Base-by-base conservation (phyloP, 2,797 vertebrate species). In the Sciurus carolinensis region DNA sequence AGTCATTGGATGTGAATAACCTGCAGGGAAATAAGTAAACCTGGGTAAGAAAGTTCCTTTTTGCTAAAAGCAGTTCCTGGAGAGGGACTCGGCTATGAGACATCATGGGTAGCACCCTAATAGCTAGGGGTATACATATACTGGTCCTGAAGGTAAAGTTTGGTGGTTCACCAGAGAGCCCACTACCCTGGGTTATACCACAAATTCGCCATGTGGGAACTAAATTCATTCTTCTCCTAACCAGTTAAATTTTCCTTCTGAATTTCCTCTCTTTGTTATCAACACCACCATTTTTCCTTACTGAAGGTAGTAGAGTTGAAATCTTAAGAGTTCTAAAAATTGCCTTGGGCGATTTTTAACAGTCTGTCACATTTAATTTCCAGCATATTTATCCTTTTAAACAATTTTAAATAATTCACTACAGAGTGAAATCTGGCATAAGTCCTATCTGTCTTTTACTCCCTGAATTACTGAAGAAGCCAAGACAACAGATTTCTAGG, bases 391-490 rank as follows among this genome's bases (percentile, higher is more conserved):
- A 98, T 98, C 96, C 97, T 98, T 97, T 98, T 98, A 97, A 98
- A 96, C 97, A 97, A 97, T 98, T 98, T 98, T 98, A 98, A 98
- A 98, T 97, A 98, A 98, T 98, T 98, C 97, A 98, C 97, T 97
- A 98, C 97, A 97, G 97, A 97, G 95, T 98, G 96, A 97, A 97
- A 97, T 97, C 97, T 97, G 97, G 97, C 97, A 94, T 85, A 93
- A 94, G 95, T 97, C 97, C 97, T 97, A 97, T 97, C 97, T 98
- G 97, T 98, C 97, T 97, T 98, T 98, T 98, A 98, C 97, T 96
- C 97, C 81, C 90, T 94, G 96, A 98, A 93, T 94, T 94, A 87
- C 76, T 59, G 81, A 96, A 91, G 94, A 97, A 97, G 97, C 97
- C 97, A 98, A 98, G 93, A 95, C 96, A 97, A 97, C 97, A 98